Base-by-base conservation (phyloP, 2,113 vertebrate species). In the Meles meles region DNA sequence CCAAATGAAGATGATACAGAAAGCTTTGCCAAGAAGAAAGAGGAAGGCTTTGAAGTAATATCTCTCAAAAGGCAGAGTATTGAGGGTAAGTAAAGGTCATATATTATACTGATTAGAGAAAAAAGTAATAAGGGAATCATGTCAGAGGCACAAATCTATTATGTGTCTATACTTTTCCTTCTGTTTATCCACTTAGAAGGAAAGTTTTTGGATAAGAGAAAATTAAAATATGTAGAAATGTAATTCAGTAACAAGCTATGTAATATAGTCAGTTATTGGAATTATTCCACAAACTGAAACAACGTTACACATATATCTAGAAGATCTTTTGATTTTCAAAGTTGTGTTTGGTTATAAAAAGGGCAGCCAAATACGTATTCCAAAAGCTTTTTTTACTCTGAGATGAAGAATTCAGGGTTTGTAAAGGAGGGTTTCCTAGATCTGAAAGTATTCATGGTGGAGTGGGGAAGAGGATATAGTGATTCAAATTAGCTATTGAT, bases 251-350 rank as follows among this genome's bases (percentile, higher is more conserved):
- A 25, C 12, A 95, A 90, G 42, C 21, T 69, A 17, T 79, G 44
- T 90, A 90, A 77, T 67, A 89, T 61, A 52, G 6, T 39, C 31
- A 88, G 25, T 89, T 42, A 42, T 18, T 95, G 67, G 2, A 76
- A 82, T 96, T 90, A 69, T 76, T 86, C 42, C 29, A 82, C 14
- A 90, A 69, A 95, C 29, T 37, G 23, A 86, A 91, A 47, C 10
- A 88, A 8, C 8, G 9, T 61, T 61, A 61, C 34, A 61, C 34
- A 86, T 18, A 74, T 47, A 90, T 90, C 69, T 74, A 61, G 55
- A 95, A 59, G 52, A 47, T 20, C 14, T 67, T 93, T 79, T 88
- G 72, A 83, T 59, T 94, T 76, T 94, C 69, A 87, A 77, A 93
- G 91, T 71, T 42, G 10, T 44, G 7, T 52, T 95, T 96, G 42